Evolutionary conservation across 2,797 vertebrate genomes (phyloP).

Genomic region (Neopelma chrysocephalum): DNA sequence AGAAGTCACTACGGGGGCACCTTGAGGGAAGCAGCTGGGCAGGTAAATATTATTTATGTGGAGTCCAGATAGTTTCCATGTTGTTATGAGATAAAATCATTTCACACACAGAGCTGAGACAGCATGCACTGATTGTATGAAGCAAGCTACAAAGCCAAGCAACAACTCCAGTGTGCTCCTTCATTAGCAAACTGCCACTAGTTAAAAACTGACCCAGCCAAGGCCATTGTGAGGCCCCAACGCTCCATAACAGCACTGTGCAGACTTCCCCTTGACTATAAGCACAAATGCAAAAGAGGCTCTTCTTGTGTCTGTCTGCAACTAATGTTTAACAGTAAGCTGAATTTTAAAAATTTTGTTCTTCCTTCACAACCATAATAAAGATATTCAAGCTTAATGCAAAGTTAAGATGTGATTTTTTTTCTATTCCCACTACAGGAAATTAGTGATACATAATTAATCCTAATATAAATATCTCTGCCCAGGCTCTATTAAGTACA

Average conservation of each 20-base stretch:
- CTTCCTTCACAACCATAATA: background rate
- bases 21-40: background rate
- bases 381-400: background rate
- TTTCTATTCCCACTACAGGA: slow-evolving; percentile 4
- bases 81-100: background rate
- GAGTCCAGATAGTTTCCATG: background rate
- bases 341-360: background rate
- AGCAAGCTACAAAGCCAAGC: background rate
- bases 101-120: background rate
- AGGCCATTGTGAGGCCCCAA: background rate
- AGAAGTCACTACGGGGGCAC: background rate
- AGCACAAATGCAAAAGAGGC: background rate
- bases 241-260: background rate
- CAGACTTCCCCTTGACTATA: background rate
- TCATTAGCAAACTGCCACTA: background rate
- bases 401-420: background rate
- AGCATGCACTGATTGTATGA: background rate
- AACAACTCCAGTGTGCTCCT: background rate
- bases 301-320: background rate
- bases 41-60: background rate
- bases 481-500: background rate
- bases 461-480: background rate
- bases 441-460: slow-evolving; percentile 32
- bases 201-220: background rate
- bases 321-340: background rate